These are phyloP conservation scores for Porites lobata DNA, from an alignment of 92 coral and sea anemone species.

Conservation along the genomic window DNA sequence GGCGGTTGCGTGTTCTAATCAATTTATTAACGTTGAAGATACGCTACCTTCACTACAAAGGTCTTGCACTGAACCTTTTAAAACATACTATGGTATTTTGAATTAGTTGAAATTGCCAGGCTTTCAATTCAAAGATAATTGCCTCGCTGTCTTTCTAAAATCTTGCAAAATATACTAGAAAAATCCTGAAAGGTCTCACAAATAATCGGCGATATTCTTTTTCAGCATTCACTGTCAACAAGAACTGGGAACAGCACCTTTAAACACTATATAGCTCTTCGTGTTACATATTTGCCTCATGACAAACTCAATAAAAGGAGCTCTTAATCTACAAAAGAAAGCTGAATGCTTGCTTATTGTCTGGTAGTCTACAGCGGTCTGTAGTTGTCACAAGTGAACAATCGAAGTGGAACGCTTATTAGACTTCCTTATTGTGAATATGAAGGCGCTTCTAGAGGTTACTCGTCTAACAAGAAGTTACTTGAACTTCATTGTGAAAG, in stretches of 20 bases:
- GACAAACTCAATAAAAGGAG: neutral
- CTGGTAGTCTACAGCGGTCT: slow-evolving; percentile 21
- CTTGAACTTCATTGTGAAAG: neutral
- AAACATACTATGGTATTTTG: neutral
- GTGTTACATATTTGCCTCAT: slow-evolving; percentile 17
- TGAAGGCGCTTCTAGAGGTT: neutral
- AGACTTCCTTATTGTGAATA: slow-evolving; percentile 23
- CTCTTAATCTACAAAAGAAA: neutral
- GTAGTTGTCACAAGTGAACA: slow-evolving; percentile 33
- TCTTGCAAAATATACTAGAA: neutral
- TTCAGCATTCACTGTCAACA: neutral
- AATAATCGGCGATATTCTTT: neutral
- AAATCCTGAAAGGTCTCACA: neutral
- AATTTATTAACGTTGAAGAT: neutral
- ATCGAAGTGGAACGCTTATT: slow-evolving; percentile 22
- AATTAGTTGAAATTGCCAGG: neutral
- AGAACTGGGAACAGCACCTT: neutral
- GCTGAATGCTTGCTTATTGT: slow-evolving; percentile 46
- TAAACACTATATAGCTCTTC: neutral
- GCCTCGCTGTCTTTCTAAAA: neutral
- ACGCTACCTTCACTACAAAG: neutral
- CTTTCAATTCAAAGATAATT: neutral
- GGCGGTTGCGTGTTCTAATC: neutral
- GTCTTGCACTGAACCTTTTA: neutral
- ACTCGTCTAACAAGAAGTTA: neutral